phyloP scores from a whole-genome alignment of 2,113 vertebrate species.

The Neotoma lepida region DNA sequence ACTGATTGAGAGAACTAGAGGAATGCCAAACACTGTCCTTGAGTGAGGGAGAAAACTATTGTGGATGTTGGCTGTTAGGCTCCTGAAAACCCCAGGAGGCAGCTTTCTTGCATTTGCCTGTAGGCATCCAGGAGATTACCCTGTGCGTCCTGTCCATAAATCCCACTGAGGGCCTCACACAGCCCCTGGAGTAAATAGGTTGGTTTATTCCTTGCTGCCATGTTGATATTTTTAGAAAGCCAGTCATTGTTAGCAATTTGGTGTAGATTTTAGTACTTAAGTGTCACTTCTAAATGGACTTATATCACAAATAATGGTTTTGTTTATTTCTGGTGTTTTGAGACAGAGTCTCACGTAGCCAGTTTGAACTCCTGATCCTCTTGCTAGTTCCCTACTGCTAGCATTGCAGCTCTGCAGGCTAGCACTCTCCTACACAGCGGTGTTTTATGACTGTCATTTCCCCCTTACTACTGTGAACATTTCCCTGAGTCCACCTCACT shows the following conservation, averaged over 20 bases:
- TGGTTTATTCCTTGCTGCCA: not conserved
- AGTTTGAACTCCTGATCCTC: not conserved
- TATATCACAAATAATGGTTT: not conserved
- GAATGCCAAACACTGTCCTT: not conserved
- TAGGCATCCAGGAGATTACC: not conserved
- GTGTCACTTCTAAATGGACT: not conserved
- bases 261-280: not conserved
- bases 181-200: not conserved
- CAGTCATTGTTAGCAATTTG: not conserved
- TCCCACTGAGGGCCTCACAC: not conserved
- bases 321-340: not conserved
- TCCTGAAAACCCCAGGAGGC: not conserved
- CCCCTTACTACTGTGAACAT: not conserved
- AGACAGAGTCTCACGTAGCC: not conserved
- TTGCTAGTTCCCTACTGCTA: not conserved
- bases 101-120: not conserved
- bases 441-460: not conserved
- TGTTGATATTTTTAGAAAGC: not conserved
- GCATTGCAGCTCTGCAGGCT: not conserved
- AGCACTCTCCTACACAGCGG: not conserved
- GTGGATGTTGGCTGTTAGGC: not conserved
- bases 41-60: not conserved
- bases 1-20: not conserved
- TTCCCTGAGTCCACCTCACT: not conserved
- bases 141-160: not conserved